Evolutionary conservation across 2,113 vertebrate species (phyloP).

Genomic region (Paralichthys olivaceus): DNA sequence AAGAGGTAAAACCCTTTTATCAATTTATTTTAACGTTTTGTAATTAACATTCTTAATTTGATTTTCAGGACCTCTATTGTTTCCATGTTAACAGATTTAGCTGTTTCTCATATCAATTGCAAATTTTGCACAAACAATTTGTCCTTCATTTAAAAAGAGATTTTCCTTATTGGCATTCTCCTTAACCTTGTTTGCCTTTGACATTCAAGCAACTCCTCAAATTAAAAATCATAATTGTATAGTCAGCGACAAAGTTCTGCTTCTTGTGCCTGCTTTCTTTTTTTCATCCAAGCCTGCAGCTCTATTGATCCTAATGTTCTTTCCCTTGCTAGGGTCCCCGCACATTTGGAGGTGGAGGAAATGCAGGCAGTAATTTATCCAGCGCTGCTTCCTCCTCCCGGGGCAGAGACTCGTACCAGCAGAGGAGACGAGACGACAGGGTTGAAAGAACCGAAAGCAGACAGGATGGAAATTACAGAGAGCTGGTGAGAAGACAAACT

Average conservation of each 20-base stretch:
- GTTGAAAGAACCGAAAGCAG: slow-evolving; percentile 85
- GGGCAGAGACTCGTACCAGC: slow-evolving; percentile 87
- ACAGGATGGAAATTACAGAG: slow-evolving; percentile 92
- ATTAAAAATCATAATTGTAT: slow-evolving; percentile 30
- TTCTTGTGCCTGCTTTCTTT: not conserved
- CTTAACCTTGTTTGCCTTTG: slow-evolving; percentile 26
- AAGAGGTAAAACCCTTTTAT: slow-evolving; percentile 85
- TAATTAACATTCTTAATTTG: not conserved
- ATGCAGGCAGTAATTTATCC: slow-evolving; percentile 90
- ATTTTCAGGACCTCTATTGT: not conserved
- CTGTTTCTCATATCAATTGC: slow-evolving; percentile 6
- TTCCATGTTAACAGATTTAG: not conserved
- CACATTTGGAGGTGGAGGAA: slow-evolving; percentile 94
- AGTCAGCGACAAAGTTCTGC: slow-evolving; percentile 4
- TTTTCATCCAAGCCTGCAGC: slow-evolving; percentile 15
- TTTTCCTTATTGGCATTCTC: slow-evolving; percentile 12
- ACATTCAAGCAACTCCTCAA: slow-evolving; percentile 14
- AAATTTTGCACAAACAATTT: slow-evolving; percentile 14
- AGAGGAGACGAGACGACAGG: slow-evolving; percentile 84
- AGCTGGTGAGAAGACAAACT: slow-evolving; percentile 86
- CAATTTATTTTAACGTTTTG: not conserved
- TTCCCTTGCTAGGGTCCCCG: slow-evolving; percentile 78
- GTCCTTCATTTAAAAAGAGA: slow-evolving; percentile 5
- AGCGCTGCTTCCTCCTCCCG: slow-evolving; percentile 82
- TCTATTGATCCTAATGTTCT: slow-evolving; percentile 34